These are phyloP conservation scores for Hiodon alosoides DNA, from an alignment of 2,113 vertebrate genomes.

Conservation along the genomic window DNA sequence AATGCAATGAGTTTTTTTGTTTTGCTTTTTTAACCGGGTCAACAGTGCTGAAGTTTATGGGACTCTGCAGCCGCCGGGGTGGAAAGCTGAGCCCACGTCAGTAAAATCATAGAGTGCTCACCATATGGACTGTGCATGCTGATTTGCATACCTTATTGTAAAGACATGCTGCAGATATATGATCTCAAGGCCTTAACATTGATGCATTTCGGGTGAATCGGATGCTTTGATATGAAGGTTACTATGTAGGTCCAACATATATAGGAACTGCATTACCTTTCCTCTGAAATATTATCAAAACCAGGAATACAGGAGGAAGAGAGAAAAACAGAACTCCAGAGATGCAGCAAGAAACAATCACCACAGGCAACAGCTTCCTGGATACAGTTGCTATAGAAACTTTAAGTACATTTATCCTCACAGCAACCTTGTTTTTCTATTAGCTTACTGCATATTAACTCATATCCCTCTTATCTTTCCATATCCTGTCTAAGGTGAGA, in stretches of 20 bases:
- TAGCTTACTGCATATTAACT: constrained; percentile 42
- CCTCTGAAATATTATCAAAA: constrained; percentile 21
- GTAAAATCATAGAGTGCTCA: neutral
- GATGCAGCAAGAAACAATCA: constrained; percentile 47
- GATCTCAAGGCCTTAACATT: too few relatives aligned
- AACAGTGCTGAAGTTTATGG: too few relatives aligned
- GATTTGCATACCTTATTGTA: neutral
- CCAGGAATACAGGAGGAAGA: constrained; percentile 38
- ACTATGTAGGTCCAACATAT: neutral
- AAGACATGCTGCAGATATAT: too few relatives aligned
- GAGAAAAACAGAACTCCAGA: constrained; percentile 43
- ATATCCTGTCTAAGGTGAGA: constrained; percentile 31
- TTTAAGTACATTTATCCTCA: constrained; percentile 53
- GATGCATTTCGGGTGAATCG: too few relatives aligned
- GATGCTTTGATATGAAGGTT: too few relatives aligned
- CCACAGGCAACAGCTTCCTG: constrained; percentile 56
- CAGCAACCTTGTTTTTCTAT: constrained; percentile 55
- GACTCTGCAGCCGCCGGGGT: too few relatives aligned
- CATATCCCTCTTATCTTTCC: constrained; percentile 30
- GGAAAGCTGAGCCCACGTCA: too few relatives aligned
- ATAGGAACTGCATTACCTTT: constrained; percentile 3
- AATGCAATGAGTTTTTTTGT: too few relatives aligned
- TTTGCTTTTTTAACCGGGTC: too few relatives aligned
- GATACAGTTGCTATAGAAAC: constrained; percentile 66
- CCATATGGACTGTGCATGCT: neutral